A percentile compares a stretch with the other conserved stretches of the same genome.
phyloP scores from a whole-genome alignment of 2,888 invertebrate genomes.

The Papilio gigon region DNA sequence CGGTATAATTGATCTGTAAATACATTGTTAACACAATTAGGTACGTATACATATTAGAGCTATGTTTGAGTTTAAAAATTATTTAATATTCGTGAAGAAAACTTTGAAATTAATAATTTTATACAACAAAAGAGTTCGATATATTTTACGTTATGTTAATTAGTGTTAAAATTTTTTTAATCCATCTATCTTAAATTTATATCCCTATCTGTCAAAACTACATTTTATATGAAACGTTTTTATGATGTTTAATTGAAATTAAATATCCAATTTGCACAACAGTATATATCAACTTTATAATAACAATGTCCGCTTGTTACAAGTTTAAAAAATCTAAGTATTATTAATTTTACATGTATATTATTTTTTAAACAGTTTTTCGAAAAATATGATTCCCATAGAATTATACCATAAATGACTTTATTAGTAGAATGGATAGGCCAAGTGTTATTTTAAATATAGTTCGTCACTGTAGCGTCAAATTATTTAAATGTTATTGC shows the following conservation, averaged over 20 bases:
- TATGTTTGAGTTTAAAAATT: neutral
- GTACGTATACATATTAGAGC: neutral
- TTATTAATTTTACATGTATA: neutral
- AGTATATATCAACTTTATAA: too few relatives aligned
- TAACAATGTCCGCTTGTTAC: neutral
- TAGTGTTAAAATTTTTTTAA: neutral
- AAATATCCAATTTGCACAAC: neutral
- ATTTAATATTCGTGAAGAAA: neutral
- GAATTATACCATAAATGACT: conserved; percentile 22
- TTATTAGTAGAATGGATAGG: conserved; percentile 42
- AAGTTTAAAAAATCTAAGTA: too few relatives aligned
- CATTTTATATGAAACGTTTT: neutral
- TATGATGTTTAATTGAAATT: neutral
- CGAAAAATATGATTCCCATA: conserved; percentile 20
- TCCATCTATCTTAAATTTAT: neutral
- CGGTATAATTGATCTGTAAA: neutral
- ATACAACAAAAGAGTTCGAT: neutral
- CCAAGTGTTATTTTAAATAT: conserved; percentile 49
- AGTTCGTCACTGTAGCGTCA: conserved; percentile 59
- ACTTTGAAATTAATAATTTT: neutral
- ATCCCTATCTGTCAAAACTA: neutral
- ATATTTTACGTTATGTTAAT: neutral
- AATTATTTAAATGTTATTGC: conserved; percentile 76
- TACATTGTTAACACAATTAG: neutral
- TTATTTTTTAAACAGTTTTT: neutral